Conservation (phyloP, 2,888 invertebrate genomes). For the Agonopterix subpropinquella region DNA sequence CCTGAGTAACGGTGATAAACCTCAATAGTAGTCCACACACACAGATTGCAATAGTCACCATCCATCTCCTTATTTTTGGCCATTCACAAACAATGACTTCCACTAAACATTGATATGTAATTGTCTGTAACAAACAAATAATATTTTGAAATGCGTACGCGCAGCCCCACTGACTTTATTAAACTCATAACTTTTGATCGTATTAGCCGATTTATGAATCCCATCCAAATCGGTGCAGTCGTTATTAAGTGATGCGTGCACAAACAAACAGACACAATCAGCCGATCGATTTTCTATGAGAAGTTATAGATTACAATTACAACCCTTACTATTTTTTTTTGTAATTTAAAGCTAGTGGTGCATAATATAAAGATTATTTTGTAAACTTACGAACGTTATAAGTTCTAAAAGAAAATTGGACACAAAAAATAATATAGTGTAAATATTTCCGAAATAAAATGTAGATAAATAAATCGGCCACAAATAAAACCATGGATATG, state of each 20-base stretch:
- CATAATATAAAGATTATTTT: not conserved
- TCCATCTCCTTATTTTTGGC: slow-evolving; percentile 17
- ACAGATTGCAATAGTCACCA: slow-evolving; percentile 5
- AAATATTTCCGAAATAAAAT: slow-evolving; percentile 31
- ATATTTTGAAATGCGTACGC: not conserved
- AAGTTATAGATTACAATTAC: too few relatives aligned
- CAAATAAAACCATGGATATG: slow-evolving; percentile 24
- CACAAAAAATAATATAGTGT: slow-evolving; percentile 23
- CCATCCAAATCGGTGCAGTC: too few relatives aligned
- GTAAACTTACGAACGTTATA: slow-evolving; percentile 31
- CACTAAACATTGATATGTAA: slow-evolving; percentile 33
- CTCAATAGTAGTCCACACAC: too few relatives aligned
- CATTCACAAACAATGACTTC: slow-evolving; percentile 29
- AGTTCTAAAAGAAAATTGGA: slow-evolving; percentile 25
- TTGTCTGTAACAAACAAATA: slow-evolving; percentile 21
- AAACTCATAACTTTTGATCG: too few relatives aligned
- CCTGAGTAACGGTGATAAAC: too few relatives aligned
- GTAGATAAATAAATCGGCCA: slow-evolving; percentile 41
- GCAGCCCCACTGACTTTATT: too few relatives aligned
- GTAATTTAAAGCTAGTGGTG: too few relatives aligned
- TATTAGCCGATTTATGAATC: too few relatives aligned
- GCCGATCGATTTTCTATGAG: too few relatives aligned
- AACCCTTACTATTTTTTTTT: too few relatives aligned
- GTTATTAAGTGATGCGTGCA: too few relatives aligned
- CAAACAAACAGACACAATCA: too few relatives aligned